Evolutionary conservation across 1,140 invertebrate species (phyloP).

Genomic region (Halesus radiatus): DNA sequence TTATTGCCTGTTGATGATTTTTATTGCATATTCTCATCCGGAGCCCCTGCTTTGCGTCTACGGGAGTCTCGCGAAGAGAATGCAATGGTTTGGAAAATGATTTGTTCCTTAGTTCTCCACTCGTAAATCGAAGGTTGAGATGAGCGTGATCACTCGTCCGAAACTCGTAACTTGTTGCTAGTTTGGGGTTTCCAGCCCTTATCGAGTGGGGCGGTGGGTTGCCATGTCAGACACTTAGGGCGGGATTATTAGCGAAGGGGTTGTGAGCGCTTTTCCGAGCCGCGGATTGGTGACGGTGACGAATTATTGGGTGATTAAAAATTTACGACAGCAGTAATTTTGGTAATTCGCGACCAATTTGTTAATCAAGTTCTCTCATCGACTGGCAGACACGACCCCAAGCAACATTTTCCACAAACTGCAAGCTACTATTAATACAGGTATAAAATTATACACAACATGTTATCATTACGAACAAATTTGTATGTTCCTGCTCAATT

Average conservation of each 20-base stretch:
- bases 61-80: constrained; percentile 38
- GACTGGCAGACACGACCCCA: neutral
- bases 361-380: neutral
- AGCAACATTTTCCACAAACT: no score
- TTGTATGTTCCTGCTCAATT: no score
- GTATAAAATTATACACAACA: no score
- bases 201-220: neutral
- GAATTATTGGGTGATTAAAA: constrained; percentile 15
- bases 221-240: neutral
- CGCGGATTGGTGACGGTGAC: neutral
- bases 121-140: constrained; percentile 27
- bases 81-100: constrained; percentile 50
- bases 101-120: constrained; percentile 44
- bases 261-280: neutral
- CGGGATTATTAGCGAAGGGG: constrained; percentile 3
- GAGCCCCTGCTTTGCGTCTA: neutral
- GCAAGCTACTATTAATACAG: no score
- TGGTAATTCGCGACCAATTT: neutral
- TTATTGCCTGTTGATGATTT: constrained; percentile 47
- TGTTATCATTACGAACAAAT: no score
- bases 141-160: constrained; percentile 13
- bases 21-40: constrained; percentile 36
- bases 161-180: constrained; percentile 35
- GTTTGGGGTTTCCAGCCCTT: neutral
- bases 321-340: constrained; percentile 2